These are phyloP conservation scores for Rhopalosiphum padi DNA, from an alignment of 1,140 invertebrate species.

Conservation along the genomic window DNA sequence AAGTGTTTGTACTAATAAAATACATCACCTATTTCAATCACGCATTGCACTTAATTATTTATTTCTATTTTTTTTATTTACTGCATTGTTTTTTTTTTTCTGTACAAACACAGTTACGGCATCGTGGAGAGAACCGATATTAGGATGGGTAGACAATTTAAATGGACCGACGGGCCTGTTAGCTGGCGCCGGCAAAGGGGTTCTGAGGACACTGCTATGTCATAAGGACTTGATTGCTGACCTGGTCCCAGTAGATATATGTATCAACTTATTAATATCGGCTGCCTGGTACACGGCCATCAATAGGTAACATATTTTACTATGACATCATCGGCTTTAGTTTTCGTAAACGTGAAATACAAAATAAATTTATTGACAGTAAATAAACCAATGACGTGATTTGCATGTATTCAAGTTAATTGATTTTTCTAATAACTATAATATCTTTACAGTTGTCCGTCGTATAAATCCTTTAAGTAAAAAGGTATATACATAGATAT, in stretches of 20 bases:
- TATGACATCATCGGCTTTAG: background rate
- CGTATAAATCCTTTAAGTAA: background rate
- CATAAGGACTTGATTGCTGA: slow-evolving; percentile 73
- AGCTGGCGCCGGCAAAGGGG: slow-evolving; percentile 79
- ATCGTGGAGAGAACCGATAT: slow-evolving; percentile 73
- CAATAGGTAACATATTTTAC: slow-evolving; percentile 66
- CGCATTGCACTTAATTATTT: background rate
- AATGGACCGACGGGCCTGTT: slow-evolving; percentile 76
- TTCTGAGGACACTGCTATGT: slow-evolving; percentile 77
- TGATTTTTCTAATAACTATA: background rate
- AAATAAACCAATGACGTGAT: background rate
- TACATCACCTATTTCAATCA: background rate
- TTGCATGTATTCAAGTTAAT: background rate
- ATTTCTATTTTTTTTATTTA: background rate
- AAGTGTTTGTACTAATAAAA: background rate
- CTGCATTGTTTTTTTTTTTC: slow-evolving; percentile 14
- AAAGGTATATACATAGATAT: background rate
- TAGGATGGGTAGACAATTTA: slow-evolving; percentile 75
- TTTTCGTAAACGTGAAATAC: background rate
- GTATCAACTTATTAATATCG: slow-evolving; percentile 81
- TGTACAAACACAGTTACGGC: slow-evolving; percentile 63
- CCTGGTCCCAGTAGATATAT: slow-evolving; percentile 86
- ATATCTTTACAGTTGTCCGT: background rate
- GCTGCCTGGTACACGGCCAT: slow-evolving; percentile 76
- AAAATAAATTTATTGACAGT: background rate